Evolutionary conservation across 35 echinoderm and acorn worm species (phyloP).

Genomic region (Holothuria glaberrima): DNA sequence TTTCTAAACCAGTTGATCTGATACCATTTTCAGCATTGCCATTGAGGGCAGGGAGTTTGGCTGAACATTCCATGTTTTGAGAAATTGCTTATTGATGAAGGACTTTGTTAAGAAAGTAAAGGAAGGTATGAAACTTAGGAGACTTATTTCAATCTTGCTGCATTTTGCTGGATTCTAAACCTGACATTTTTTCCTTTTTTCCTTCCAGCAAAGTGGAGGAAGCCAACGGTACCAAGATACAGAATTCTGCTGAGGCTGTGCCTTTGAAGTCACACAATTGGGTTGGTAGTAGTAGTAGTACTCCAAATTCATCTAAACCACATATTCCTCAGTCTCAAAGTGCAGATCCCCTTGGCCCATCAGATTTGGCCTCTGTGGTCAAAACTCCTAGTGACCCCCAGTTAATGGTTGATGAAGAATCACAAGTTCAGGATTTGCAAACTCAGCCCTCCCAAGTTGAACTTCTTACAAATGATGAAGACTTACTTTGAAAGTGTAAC

Average conservation of each 20-base stretch:
- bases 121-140: too few relatives aligned
- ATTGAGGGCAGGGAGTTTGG: too few relatives aligned
- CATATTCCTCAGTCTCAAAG: conserved; percentile 1
- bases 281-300: conserved; percentile 8
- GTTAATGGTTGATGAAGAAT: conserved; percentile 22
- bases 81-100: too few relatives aligned
- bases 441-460: background rate
- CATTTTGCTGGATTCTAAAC: background rate
- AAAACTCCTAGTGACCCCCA: conserved; percentile 3
- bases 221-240: conserved; percentile 3
- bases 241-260: background rate
- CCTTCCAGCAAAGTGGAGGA: conserved; percentile 7
- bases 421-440: conserved; percentile 11
- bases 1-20: too few relatives aligned
- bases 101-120: too few relatives aligned
- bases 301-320: conserved; percentile 31
- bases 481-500: too few relatives aligned
- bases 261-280: background rate
- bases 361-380: background rate
- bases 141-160: too few relatives aligned
- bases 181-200: background rate
- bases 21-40: too few relatives aligned
- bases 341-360: background rate
- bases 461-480: background rate
- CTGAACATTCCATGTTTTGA: too few relatives aligned